phyloP scores from a whole-genome alignment of 2,113 vertebrate species.

The Muscicapa adusta region DNA sequence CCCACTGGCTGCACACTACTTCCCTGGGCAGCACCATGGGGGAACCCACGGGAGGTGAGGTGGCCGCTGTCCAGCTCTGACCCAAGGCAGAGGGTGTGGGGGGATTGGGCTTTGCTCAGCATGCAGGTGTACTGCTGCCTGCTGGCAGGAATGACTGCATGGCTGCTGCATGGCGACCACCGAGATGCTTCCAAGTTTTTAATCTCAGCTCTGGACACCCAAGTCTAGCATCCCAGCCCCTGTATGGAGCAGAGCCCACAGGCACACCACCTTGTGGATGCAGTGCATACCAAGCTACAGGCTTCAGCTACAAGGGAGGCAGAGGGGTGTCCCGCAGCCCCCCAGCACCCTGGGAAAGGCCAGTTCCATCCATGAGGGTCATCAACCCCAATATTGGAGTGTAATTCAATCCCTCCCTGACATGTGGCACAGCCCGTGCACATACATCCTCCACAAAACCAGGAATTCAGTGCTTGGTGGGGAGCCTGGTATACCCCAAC shows the following conservation, averaged over 20 bases:
- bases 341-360: not conserved
- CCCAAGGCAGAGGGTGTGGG: fast-evolving
- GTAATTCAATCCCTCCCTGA: not conserved
- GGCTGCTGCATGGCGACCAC: fast-evolving
- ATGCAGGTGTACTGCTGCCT: not conserved
- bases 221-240: not conserved
- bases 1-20: not conserved
- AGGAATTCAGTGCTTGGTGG: fast-evolving
- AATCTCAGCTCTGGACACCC: not conserved
- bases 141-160: not conserved
- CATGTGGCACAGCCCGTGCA: fast-evolving
- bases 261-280: fast-evolving
- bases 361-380: not conserved
- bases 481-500: not conserved
- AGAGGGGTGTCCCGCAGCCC: fast-evolving
- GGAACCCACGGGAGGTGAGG: not conserved
- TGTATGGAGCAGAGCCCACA: not conserved
- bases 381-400: not conserved
- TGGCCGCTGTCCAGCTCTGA: not conserved
- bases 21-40: not conserved
- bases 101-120: not conserved
- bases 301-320: not conserved
- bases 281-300: fast-evolving
- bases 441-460: fast-evolving
- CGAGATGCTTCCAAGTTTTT: not conserved